Evolutionary conservation across 2,888 invertebrate species (phyloP).

Genomic region (Miltochrista miniata): DNA sequence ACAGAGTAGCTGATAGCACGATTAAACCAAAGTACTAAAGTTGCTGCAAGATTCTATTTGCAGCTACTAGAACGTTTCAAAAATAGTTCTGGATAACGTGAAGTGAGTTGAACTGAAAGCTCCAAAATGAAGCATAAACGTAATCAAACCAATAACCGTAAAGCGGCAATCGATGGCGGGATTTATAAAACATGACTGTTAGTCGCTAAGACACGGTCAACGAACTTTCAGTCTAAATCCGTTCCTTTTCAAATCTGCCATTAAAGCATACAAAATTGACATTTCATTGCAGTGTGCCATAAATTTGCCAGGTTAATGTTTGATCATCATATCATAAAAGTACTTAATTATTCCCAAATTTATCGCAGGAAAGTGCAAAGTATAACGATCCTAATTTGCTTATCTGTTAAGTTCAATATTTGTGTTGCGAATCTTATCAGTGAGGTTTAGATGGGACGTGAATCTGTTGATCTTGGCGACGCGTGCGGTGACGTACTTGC

Average conservation of each 20-base stretch:
- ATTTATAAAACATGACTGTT: constrained; percentile 60
- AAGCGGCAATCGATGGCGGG: constrained; percentile 55
- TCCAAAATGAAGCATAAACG: constrained; percentile 61
- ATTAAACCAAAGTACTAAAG: constrained; percentile 27
- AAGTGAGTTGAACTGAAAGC: constrained; percentile 53
- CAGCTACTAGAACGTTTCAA: constrained; percentile 34
- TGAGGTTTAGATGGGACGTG: constrained; percentile 60
- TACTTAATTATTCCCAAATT: constrained; percentile 59
- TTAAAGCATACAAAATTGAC: constrained; percentile 23
- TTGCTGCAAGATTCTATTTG: constrained; percentile 30
- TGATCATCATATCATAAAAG: constrained; percentile 49
- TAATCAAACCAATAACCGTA: constrained; percentile 64
- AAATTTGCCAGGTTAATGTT: constrained; percentile 18
- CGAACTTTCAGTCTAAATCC: constrained; percentile 55
- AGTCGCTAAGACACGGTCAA: constrained; percentile 51
- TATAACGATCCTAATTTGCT: constrained; percentile 73
- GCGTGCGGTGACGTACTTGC: constrained; percentile 57
- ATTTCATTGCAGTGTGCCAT: constrained; percentile 17
- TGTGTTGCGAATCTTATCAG: constrained; percentile 63
- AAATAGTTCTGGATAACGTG: constrained; percentile 48
- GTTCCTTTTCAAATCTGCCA: constrained; percentile 24
- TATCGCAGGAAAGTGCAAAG: constrained; percentile 73
- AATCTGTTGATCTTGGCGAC: constrained; percentile 64
- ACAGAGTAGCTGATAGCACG: constrained; percentile 26
- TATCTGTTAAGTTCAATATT: constrained; percentile 69